Evolutionary conservation across 2,888 invertebrate genomes (phyloP).

Genomic region (Callyntrura guangdongensis): DNA sequence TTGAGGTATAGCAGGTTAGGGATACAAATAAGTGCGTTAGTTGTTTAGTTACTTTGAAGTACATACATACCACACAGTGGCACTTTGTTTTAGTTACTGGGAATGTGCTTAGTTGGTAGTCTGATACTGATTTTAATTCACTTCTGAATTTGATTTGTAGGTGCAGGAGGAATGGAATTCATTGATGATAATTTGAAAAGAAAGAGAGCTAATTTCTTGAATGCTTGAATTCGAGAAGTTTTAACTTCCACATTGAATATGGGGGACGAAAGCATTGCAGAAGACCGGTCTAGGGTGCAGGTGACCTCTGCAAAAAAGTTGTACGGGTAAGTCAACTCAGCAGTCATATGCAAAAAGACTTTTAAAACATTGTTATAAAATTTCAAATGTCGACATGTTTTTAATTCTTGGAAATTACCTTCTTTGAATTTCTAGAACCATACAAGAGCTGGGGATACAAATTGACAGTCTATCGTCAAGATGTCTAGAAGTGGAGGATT

Average conservation of each 20-base stretch:
- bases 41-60: no score
- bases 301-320: constrained; percentile 70
- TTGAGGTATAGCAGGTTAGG: no score
- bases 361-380: not conserved
- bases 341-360: no score
- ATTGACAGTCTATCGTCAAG: constrained; percentile 78
- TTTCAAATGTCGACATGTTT: not conserved
- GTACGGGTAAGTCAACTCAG: constrained; percentile 68
- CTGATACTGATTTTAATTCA: no score
- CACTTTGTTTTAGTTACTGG: no score
- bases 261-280: constrained; percentile 53
- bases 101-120: no score
- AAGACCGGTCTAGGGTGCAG: constrained; percentile 26
- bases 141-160: not conserved
- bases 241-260: not conserved
- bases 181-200: not conserved
- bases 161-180: constrained; percentile 11
- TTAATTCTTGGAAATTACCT: no score
- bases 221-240: not conserved
- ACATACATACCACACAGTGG: no score
- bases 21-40: no score
- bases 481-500: constrained; percentile 80
- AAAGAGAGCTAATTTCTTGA: not conserved
- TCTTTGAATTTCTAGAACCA: constrained; percentile 47
- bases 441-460: constrained; percentile 76